Evolutionary conservation across 2,113 vertebrate species (phyloP).

Genomic region (Mesitornis unicolor): DNA sequence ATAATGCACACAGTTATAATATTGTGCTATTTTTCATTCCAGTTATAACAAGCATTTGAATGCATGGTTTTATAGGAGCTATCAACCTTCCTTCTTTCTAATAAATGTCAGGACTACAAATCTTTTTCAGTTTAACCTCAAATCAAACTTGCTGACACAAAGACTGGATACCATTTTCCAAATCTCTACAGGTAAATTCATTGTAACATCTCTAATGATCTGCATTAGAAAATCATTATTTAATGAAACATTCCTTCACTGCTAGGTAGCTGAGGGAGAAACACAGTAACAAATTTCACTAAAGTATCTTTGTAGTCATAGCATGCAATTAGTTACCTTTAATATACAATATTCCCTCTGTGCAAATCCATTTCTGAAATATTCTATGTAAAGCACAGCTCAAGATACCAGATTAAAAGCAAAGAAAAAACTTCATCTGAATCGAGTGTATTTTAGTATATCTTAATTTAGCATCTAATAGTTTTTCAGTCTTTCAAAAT

Average conservation of each 20-base stretch:
- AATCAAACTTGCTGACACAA: not conserved
- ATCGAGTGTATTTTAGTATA: not conserved
- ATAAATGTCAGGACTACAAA: not conserved
- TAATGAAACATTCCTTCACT: not conserved
- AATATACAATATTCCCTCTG: not conserved
- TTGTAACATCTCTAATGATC: not conserved
- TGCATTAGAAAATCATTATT: not conserved
- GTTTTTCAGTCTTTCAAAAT: not conserved
- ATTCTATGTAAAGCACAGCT: not conserved
- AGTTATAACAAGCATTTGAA: not conserved
- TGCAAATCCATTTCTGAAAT: slow-evolving; percentile 3
- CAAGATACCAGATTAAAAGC: not conserved
- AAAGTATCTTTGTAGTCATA: not conserved
- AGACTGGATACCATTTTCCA: not conserved
- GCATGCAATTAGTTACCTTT: not conserved
- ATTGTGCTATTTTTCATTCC: not conserved
- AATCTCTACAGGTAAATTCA: not conserved
- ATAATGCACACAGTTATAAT: not conserved
- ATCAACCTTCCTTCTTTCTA: not conserved
- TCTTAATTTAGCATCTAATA: not conserved
- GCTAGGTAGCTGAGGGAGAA: not conserved
- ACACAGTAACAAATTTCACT: not conserved
- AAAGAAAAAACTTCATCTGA: not conserved
- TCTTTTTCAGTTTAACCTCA: not conserved
- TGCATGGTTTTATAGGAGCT: not conserved